Conservation (phyloP, 2,113 vertebrate species). For the Caranx melampygus region DNA sequence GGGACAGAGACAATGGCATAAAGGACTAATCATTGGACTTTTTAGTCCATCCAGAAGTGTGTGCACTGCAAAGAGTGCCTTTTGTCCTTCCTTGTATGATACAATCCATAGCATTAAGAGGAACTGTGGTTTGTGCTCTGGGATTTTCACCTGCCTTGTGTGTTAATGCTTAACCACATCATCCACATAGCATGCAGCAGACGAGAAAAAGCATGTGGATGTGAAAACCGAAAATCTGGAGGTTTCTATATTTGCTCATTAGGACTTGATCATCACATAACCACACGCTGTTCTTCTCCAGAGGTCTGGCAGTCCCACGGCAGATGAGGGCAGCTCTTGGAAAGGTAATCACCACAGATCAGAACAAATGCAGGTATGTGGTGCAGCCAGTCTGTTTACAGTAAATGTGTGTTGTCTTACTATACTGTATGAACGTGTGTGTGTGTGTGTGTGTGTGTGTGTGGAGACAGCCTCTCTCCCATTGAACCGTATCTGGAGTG, state of each 20-base stretch:
- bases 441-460: not conserved
- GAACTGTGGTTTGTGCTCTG: constrained; percentile 6
- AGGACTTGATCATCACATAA: constrained; percentile 32
- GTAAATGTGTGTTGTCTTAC: not conserved
- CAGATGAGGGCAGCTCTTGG: constrained; percentile 67
- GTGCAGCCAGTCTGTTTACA: not conserved
- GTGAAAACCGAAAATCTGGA: constrained; percentile 16
- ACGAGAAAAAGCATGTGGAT: constrained; percentile 13
- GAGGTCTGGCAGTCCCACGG: constrained; percentile 77
- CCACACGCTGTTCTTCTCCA: constrained; percentile 50
- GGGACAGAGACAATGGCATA: not conserved
- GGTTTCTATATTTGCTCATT: constrained; percentile 34
- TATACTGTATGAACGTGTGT: not conserved
- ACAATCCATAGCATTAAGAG: constrained; percentile 1
- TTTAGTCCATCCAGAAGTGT: not conserved
- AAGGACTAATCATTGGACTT: not conserved
- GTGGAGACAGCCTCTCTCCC: not conserved
- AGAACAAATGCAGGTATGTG: constrained; percentile 77
- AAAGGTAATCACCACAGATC: constrained; percentile 61
- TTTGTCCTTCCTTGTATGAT: not conserved
- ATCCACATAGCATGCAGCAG: constrained; percentile 9
- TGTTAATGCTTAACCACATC: constrained; percentile 58
- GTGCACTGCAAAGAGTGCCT: not conserved
- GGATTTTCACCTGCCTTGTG: constrained; percentile 12
- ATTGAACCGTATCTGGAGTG: not conserved